phyloP scores from a whole-genome alignment of 2,888 invertebrate species.

The Balanococcus diminutus region DNA sequence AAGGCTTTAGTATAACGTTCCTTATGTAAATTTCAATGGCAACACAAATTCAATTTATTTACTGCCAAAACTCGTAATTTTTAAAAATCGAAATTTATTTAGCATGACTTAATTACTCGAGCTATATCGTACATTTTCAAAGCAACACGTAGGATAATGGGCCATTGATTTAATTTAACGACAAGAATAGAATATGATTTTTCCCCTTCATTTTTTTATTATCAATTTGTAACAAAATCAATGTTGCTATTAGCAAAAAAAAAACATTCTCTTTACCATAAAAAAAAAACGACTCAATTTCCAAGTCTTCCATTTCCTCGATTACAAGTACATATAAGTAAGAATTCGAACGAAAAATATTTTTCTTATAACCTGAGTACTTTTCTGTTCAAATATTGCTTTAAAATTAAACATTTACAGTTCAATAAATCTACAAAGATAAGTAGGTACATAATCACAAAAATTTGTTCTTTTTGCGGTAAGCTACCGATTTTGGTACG shows the following conservation, averaged over 20 bases:
- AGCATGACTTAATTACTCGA: not conserved
- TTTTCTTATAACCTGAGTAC: not conserved
- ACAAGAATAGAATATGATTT: not conserved
- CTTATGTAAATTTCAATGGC: not conserved
- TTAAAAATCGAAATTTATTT: not conserved
- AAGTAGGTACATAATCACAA: too few species aligned
- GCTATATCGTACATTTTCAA: not conserved
- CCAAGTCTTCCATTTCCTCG: too few species aligned
- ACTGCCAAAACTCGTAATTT: not conserved
- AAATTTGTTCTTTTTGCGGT: too few species aligned
- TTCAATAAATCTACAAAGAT: too few species aligned
- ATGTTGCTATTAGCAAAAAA: not conserved
- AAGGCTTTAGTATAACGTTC: not conserved
- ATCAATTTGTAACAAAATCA: not conserved
- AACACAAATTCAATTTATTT: not conserved
- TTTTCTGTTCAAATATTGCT: not conserved
- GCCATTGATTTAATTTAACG: not conserved
- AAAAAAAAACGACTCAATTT: too few species aligned
- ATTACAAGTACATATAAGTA: too few species aligned
- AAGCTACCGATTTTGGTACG: too few species aligned
- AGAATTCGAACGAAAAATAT: not conserved
- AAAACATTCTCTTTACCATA: not conserved
- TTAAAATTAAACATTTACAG: not conserved
- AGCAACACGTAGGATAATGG: not conserved
- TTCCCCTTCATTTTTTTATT: not conserved